phyloP scores from a whole-genome alignment of 23 tunicate genomes.

The Styela clava region DNA sequence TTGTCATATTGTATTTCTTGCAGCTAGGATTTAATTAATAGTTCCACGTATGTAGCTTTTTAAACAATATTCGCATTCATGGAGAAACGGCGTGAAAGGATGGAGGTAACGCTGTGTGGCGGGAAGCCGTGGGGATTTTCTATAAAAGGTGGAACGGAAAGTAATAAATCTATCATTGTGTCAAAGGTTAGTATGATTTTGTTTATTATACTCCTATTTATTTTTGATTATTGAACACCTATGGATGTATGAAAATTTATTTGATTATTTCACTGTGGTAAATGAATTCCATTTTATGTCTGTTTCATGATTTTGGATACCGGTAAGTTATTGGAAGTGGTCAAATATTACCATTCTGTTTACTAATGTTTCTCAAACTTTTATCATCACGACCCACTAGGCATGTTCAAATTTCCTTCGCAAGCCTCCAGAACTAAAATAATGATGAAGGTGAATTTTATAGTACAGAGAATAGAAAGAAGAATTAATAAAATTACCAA shows the following conservation, averaged over 20 bases:
- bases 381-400: too few relatives aligned
- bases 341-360: too few relatives aligned
- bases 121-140: constrained; percentile 97
- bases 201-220: not conserved
- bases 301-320: too few relatives aligned
- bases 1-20: not conserved
- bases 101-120: constrained; percentile 57
- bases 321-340: too few relatives aligned
- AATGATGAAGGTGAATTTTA: too few relatives aligned
- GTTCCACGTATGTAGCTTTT: not conserved
- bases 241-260: not conserved
- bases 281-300: not conserved
- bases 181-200: constrained; percentile 55
- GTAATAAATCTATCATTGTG: constrained; percentile 62
- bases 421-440: too few relatives aligned
- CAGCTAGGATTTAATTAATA: not conserved
- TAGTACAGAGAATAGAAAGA: too few relatives aligned
- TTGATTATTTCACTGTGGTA: not conserved
- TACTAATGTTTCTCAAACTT: too few relatives aligned
- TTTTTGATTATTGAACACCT: not conserved
- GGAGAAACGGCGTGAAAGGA: constrained; percentile 45
- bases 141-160: constrained; percentile 81
- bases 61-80: not conserved
- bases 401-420: too few relatives aligned
- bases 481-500: too few relatives aligned